Base-by-base conservation (phyloP, 2,888 invertebrate genomes). In the Ornithoptera alexandrae region DNA sequence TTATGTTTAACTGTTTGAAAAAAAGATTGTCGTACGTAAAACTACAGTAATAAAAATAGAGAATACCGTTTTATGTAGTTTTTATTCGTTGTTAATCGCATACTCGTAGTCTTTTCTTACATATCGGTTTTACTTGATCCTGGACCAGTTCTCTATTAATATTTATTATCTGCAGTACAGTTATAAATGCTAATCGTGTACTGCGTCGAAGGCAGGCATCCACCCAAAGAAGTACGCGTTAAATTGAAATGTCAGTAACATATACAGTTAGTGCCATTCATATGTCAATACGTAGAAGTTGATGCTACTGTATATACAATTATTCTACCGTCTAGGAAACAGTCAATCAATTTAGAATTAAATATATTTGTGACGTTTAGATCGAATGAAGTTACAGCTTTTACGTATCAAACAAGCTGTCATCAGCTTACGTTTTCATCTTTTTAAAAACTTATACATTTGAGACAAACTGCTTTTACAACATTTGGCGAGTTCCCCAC, bases 261-360 rank as follows among this genome's bases (percentile, higher is more conserved):
- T 57, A 65, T 65, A 59, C 24, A 42, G 65, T 65, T 65, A 46
- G 58, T 58, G 65, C n/a, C 65, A 58, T 65, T 59, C 65, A 65
- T 22, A 59, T 65, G 65, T 65, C 65, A 20, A 20, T 57, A 10
- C 39, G 39, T 39, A 39, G 59, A 30, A 59, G 59, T 59, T 57
- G 57, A 20, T 57, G 57, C 57, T 20, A 6, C 57, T 57, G 20
- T 57, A 8, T 57, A 5, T 57, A 57, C 20, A 57, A 57, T 57
- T 20, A 57, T 57, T 20, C 20, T 20, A 57, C n/a, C n/a, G 10
- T 57, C 20, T 5, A 57, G n/a, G 57, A 20, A 57, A 15, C 7
- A 2, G 50, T 15, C 5, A 50, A 50, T 50, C 46, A 50, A 17
- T 5, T 17, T 15, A 18, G 15, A 50, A 50, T 15, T 15, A 17